These are phyloP conservation scores for Trematomus bernacchii DNA, from an alignment of 2,797 vertebrate species.

Conservation along the genomic window DNA sequence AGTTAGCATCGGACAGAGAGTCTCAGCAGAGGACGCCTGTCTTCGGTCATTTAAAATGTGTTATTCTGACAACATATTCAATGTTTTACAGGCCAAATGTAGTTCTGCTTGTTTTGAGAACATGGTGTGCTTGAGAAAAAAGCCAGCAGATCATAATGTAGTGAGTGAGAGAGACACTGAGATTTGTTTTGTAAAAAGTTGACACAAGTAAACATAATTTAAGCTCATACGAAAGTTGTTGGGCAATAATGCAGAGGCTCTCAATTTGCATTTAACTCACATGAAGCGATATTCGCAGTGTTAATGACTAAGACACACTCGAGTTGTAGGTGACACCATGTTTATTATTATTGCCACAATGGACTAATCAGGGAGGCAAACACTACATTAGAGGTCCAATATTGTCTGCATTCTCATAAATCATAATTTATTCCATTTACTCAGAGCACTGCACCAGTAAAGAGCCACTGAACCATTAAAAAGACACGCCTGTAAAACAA, in stretches of 20 bases:
- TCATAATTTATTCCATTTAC: constrained; percentile 3
- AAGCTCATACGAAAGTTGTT: background rate
- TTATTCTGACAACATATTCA: constrained; percentile 26
- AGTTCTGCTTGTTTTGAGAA: constrained; percentile 36
- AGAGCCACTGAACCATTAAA: constrained; percentile 16
- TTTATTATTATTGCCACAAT: background rate
- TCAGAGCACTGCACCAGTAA: background rate
- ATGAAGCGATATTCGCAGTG: background rate
- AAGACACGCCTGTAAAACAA: background rate
- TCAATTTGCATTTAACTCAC: background rate
- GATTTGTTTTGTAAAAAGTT: background rate
- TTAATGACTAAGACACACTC: background rate
- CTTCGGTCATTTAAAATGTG: background rate
- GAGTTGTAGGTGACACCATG: background rate
- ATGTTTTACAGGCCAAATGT: background rate
- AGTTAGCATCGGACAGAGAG: constrained; percentile 33
- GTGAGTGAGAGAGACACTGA: constrained; percentile 16
- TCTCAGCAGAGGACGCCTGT: constrained; percentile 17
- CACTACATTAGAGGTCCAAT: background rate
- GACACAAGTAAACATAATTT: background rate
- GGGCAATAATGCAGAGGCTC: too few relatives aligned
- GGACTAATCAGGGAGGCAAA: constrained; percentile 5
- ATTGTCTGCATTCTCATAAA: constrained; percentile 10
- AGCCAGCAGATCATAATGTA: background rate
- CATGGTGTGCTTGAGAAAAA: constrained; percentile 24